A percentile compares a stretch with the other conserved stretches of the same genome.
Evolutionary conservation across 2,113 vertebrate genomes (phyloP).

Genomic region (Gopherus evgoodei): DNA sequence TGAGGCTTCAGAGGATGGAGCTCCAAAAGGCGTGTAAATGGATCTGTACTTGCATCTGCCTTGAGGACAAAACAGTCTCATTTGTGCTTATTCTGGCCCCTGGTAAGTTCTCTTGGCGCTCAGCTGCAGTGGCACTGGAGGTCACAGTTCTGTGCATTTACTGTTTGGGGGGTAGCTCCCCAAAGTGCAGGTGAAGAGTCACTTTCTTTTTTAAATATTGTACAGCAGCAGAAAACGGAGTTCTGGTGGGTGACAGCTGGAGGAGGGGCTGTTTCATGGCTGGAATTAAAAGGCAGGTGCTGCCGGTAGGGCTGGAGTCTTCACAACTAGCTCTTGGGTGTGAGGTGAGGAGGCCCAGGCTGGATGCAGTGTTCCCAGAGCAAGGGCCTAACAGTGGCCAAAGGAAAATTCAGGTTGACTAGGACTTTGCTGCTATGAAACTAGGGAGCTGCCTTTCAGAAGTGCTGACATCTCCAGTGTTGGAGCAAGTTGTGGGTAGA

Average conservation of each 20-base stretch:
- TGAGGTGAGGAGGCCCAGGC: neutral
- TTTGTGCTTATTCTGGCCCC: neutral
- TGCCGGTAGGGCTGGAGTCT: neutral
- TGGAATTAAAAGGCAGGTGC: neutral
- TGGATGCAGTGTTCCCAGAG: neutral
- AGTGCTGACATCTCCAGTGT: fast-evolving
- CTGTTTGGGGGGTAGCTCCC: neutral
- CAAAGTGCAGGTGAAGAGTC: neutral
- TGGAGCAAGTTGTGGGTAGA: neutral
- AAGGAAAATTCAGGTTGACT: neutral
- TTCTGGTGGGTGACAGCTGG: neutral
- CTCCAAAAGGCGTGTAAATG: fast-evolving
- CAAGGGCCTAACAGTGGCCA: neutral
- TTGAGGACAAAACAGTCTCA: neutral
- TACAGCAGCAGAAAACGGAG: neutral
- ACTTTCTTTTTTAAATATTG: fast-evolving
- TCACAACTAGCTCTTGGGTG: neutral
- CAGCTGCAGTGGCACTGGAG: neutral
- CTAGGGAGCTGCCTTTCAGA: neutral
- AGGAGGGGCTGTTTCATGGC: neutral
- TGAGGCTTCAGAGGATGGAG: neutral
- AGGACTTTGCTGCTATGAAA: neutral
- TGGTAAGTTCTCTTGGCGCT: fast-evolving
- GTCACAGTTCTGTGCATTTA: neutral
- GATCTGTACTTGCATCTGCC: neutral